Percentiles rank a stretch among this genome's conserved stretches.
Conservation (phyloP, 2,797 vertebrate species). For the Argentina silus region DNA sequence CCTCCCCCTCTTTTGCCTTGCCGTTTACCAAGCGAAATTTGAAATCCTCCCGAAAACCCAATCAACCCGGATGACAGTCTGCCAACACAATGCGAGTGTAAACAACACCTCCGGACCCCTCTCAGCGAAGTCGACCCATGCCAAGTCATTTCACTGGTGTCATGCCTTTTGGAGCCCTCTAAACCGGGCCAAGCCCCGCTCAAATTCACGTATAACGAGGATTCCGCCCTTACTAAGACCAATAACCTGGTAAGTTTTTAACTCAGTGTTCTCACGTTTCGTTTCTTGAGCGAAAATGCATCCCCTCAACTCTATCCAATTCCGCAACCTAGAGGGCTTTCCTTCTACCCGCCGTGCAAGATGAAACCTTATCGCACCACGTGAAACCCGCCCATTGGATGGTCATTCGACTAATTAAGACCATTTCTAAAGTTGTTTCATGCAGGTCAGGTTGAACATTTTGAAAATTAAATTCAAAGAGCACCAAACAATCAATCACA, state of each 20-base stretch:
- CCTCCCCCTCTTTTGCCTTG: conserved; percentile 23
- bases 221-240: conserved; percentile 34
- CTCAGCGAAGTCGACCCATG: conserved; percentile 32
- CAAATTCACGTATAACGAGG: conserved; percentile 27
- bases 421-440: background rate
- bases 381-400: background rate
- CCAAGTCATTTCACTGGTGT: conserved; percentile 59
- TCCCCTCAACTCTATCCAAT: background rate
- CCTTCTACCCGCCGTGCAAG: background rate
- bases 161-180: conserved; percentile 32
- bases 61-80: conserved; percentile 53
- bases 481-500: background rate
- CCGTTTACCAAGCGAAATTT: conserved; percentile 56
- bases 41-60: conserved; percentile 44
- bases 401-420: background rate
- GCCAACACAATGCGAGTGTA: conserved; percentile 67
- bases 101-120: conserved; percentile 69
- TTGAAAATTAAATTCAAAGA: no score
- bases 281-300: background rate
- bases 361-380: background rate
- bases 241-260: conserved; percentile 32
- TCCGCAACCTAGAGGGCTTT: background rate
- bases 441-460: no score
- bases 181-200: conserved; percentile 18
- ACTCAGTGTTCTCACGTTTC: conserved; percentile 3